Base-by-base conservation (phyloP, 1,140 invertebrate genomes). In the Leptinotarsa defecta region DNA sequence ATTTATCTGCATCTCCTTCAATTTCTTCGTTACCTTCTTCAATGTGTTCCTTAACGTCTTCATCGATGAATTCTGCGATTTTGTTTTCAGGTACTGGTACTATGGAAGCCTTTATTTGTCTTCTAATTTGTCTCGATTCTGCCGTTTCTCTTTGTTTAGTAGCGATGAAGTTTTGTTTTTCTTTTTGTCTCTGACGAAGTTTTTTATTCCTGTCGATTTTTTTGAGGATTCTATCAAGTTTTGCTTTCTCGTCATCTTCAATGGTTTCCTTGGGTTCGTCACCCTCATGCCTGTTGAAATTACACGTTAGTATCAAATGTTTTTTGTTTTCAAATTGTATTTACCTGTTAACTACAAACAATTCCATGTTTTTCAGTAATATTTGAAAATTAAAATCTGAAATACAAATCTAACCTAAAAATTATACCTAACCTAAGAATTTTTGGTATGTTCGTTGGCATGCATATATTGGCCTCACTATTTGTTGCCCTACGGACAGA, bases 341-440 rank as follows among this genome's bases (percentile, higher is more conserved):
- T 75, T 81, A 83, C 81, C 83, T 81, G 48, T 84, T 82, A 63
- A 83, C 77, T 71, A 83, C 80, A 78, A 84, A 83, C 61, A 83
- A 75, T 73, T 84, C 82, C 82, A 84, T 83, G 0, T 65, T 65
- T 20, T 15, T 43, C 34, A 43, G 0, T 43, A 43, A 43, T 43
- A 43, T 43, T 43, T 43, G 34, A 43, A 11, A 43, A 43, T 43
- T 8, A 43, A 43, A 43, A 11, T 43, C 11, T 11, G 34, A 43
- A 43, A 43, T 43, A 34, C 6, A 43, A 43, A 43, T 43, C 34
- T 43, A 43, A 43, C 8, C 34, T 43, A 43, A 43, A 43, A 43
- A 43, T 43, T 57, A 17, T 15, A 57, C 52, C 52, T 65, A 65
- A 65, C 64, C 64, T 65, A 22, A 65, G n/a, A 57, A 57, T 57